Percentiles rank a stretch among this genome's conserved stretches.
phyloP scores from a whole-genome alignment of 2,113 vertebrate species.

The Pedionomus torquatus region DNA sequence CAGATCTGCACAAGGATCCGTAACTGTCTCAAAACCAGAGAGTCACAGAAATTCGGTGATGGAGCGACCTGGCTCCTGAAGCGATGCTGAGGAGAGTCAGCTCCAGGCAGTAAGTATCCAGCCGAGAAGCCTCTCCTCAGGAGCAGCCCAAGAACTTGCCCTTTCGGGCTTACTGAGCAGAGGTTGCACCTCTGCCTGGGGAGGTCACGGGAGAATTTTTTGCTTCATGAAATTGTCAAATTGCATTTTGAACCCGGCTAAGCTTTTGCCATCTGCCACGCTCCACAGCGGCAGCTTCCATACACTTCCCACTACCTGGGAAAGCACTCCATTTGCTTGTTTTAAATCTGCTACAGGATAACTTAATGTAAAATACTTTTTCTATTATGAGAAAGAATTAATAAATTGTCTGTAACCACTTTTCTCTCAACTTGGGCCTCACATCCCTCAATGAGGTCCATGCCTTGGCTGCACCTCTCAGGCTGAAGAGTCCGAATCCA shows the following conservation, averaged over 20 bases:
- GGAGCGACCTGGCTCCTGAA: not conserved
- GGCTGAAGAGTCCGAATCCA: not conserved
- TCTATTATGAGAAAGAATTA: not conserved
- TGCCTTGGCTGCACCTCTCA: rapidly evolving
- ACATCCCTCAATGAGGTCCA: too few species aligned
- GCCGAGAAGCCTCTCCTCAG: rapidly evolving
- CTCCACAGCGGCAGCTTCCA: rapidly evolving
- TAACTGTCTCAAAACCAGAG: rapidly evolving
- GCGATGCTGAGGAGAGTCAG: not conserved
- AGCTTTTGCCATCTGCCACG: rapidly evolving
- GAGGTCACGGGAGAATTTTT: rapidly evolving
- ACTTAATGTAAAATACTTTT: not conserved
- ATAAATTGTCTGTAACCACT: not conserved
- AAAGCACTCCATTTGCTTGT: not conserved
- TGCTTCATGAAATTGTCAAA: not conserved
- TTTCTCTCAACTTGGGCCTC: not conserved
- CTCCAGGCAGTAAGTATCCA: too few species aligned
- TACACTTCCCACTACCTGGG: rapidly evolving
- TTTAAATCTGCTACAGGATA: not conserved
- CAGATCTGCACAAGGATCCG: not conserved
- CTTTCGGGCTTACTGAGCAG: not conserved
- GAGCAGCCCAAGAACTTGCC: rapidly evolving
- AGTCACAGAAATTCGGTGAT: not conserved
- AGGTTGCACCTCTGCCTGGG: not conserved
- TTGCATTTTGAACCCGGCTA: not conserved